A percentile compares a stretch with the other conserved stretches of the same genome.
Evolutionary conservation across 2,888 invertebrate species (phyloP).

Genomic region (Cryptosula pallasiana): DNA sequence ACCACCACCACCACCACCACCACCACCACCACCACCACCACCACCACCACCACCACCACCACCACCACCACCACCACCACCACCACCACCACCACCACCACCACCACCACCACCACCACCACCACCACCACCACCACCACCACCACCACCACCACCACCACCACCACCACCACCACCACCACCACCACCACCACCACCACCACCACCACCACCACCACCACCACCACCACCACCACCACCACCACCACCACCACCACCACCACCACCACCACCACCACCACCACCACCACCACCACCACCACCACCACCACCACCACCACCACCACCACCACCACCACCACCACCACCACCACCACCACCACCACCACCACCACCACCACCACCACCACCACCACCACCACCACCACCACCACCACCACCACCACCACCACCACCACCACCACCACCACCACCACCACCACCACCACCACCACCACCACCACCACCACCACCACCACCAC

Average conservation of each 20-base stretch:
- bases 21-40: background rate
- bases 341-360: background rate
- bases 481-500: background rate
- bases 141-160: background rate
- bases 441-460: background rate
- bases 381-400: background rate
- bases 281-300: background rate
- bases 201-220: background rate
- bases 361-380: background rate
- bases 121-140: background rate
- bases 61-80: background rate
- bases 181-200: background rate
- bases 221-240: background rate
- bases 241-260: background rate
- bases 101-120: background rate
- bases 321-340: background rate
- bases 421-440: background rate
- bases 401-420: background rate
- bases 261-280: background rate
- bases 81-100: background rate
- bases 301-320: background rate
- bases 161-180: background rate
- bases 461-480: background rate
- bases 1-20: background rate
- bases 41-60: background rate